These are phyloP conservation scores for Gracilinanus agilis DNA, from an alignment of 2,113 vertebrate genomes.

Conservation along the genomic window DNA sequence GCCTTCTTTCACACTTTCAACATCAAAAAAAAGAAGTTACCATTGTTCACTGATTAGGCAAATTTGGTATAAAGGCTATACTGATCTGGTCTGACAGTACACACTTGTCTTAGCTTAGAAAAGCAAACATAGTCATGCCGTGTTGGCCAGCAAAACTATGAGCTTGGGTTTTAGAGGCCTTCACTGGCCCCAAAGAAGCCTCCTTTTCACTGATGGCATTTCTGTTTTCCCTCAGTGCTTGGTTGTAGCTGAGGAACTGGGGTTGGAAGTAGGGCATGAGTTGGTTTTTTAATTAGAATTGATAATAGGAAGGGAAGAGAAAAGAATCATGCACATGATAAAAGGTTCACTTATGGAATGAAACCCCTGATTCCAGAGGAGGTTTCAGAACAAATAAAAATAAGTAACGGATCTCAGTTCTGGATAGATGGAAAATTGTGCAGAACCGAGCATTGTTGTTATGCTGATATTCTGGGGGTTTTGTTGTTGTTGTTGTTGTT, in stretches of 20 bases:
- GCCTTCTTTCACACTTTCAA: background rate
- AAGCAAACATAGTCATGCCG: background rate
- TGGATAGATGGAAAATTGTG: background rate
- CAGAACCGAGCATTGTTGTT: background rate
- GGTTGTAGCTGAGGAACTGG: background rate
- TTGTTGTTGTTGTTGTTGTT: no score
- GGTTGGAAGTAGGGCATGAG: background rate
- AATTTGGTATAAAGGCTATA: slow-evolving; percentile 4
- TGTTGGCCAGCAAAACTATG: slow-evolving; percentile 13
- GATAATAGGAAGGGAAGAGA: background rate
- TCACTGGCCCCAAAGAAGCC: background rate
- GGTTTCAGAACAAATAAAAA: background rate
- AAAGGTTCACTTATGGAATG: background rate
- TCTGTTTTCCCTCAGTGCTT: background rate
- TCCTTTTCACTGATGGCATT: background rate
- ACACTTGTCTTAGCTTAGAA: background rate
- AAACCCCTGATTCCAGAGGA: background rate
- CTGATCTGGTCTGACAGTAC: background rate
- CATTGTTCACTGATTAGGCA: slow-evolving; percentile 18
- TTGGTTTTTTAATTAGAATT: background rate
- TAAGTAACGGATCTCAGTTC: background rate
- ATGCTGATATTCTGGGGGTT: background rate
- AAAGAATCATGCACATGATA: background rate
- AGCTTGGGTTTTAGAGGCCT: slow-evolving; percentile 25
- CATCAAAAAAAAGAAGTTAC: slow-evolving; percentile 3